Evolutionary conservation across 1,140 invertebrate species (phyloP), one percentile per base, ranked within the genome.

Genomic region (Periplaneta americana): DNA sequence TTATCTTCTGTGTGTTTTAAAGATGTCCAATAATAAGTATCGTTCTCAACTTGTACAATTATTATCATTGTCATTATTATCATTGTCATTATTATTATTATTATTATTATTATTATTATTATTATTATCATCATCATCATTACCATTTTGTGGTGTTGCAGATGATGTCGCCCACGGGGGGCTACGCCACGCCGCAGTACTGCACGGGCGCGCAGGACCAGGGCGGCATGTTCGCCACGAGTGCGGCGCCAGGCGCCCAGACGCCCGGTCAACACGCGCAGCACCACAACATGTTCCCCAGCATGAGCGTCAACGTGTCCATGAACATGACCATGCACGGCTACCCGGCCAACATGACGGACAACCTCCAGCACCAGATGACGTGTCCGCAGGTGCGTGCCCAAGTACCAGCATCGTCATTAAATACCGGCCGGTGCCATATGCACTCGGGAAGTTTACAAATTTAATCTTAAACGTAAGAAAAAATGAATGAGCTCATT

Each of bases 311-410:
- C 81, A 98, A 98, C 86, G 96, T 98, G 0, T 97, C 96, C 81
- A 98, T 98, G 97, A 98, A 97, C 87, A 98, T 98, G 97, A 98
- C 97, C 31, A 98, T 98, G 94, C 96, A 95, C 87, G 95, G 95
- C 78, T 95, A 94, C 85, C 92, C 92, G 28, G 89, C 92, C 0
- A 84, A 81, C 57, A 84, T 76, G 82, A 89, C 91, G 48, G 86
- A 86, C 89, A 85, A 92, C 86, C 87, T 88, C 34, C 88, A 87
- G 86, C 90, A 87, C 84, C 86, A 90, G 82, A 84, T 89, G 86
- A 88, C 86, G 85, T 93, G 92, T 88, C 94, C 91, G 75, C 94
- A 91, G 91, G 93, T 92, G 85, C 82, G 84, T 78, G 36, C 75
- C 31, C 75, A 32, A 22, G 17, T 1, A 17, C 17, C 48, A 57